phyloP scores from a whole-genome alignment of 2,888 invertebrate genomes.

The Sisyra terminalis region DNA sequence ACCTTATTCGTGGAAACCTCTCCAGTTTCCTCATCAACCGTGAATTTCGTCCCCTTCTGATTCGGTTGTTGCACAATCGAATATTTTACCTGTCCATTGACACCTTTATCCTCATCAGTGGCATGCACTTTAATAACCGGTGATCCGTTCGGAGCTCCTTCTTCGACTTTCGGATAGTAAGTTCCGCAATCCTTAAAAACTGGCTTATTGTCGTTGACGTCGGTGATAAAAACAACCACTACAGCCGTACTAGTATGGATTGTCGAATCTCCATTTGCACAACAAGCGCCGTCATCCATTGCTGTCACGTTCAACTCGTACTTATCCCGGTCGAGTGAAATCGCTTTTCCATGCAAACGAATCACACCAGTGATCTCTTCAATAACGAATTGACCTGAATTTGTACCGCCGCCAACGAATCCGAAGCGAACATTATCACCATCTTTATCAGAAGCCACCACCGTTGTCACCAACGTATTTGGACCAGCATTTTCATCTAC shows the following conservation, averaged over 20 bases:
- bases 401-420: slow-evolving; percentile 75
- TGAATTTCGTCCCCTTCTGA: slow-evolving; percentile 89
- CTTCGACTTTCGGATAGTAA: slow-evolving; percentile 87
- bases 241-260: slow-evolving; percentile 89
- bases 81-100: slow-evolving; percentile 89
- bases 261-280: slow-evolving; percentile 71
- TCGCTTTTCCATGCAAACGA: slow-evolving; percentile 71
- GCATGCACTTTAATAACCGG: slow-evolving; percentile 89
- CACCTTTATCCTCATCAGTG: slow-evolving; percentile 90
- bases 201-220: slow-evolving; percentile 94
- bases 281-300: slow-evolving; percentile 94
- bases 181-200: slow-evolving; percentile 86
- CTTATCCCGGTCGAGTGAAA: slow-evolving; percentile 79
- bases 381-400: slow-evolving; percentile 85
- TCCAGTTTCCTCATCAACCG: slow-evolving; percentile 89
- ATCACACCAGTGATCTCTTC: slow-evolving; percentile 93
- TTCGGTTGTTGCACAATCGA: slow-evolving; percentile 94
- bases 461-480: slow-evolving; percentile 87
- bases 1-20: slow-evolving; percentile 91
- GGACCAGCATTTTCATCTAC: slow-evolving; percentile 93
- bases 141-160: slow-evolving; percentile 86
- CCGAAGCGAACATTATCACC: slow-evolving; percentile 84
- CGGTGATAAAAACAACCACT: slow-evolving; percentile 91
- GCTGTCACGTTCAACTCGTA: slow-evolving; percentile 95
- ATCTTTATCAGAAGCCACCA: slow-evolving; percentile 93